Evolutionary conservation across 2,888 invertebrate species (phyloP).

Genomic region (Chaetogeoica ovagalla): DNA sequence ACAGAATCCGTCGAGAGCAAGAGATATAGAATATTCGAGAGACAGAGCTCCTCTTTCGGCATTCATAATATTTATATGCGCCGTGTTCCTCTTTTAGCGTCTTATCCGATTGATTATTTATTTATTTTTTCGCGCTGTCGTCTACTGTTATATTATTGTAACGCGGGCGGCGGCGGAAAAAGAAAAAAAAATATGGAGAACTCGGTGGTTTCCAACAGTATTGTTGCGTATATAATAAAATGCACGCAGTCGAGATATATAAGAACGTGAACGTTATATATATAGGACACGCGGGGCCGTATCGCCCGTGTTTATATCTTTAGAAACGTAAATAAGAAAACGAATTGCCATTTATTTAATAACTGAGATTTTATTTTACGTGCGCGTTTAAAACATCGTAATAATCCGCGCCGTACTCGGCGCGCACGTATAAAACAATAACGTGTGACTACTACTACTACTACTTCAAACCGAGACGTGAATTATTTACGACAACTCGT

Average conservation of each 20-base stretch:
- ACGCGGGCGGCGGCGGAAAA: not conserved
- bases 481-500: not conserved
- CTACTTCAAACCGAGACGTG: not conserved
- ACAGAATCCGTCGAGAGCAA: not conserved
- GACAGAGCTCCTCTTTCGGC: conserved; percentile 15
- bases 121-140: not conserved
- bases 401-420: not conserved
- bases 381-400: too few species aligned
- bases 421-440: not conserved
- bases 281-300: conserved; percentile 11
- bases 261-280: conserved; percentile 6
- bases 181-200: not conserved
- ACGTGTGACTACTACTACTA: too few species aligned
- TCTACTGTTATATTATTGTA: not conserved
- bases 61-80: not conserved
- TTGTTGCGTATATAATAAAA: not conserved
- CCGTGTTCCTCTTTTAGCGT: not conserved
- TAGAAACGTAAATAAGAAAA: not conserved
- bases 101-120: conserved; percentile 31
- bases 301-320: not conserved
- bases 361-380: not conserved
- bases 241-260: conserved; percentile 4
- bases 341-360: not conserved
- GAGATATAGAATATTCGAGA: conserved; percentile 6
- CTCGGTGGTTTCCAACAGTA: not conserved